Base-by-base conservation (phyloP, 1,140 invertebrate species). In the Pteromalus puparum region DNA sequence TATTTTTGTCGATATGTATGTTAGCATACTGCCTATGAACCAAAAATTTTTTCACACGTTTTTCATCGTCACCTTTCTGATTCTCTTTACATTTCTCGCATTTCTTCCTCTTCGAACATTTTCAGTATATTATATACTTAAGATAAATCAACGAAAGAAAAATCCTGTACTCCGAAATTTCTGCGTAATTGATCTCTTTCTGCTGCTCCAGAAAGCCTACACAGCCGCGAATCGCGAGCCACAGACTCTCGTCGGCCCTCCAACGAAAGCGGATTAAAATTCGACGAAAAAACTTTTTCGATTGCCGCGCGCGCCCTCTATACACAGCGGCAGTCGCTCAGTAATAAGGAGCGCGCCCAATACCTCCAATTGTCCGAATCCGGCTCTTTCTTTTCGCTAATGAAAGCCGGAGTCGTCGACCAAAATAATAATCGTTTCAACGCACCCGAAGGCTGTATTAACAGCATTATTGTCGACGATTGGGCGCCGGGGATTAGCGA, bases 381-480 rank as follows among this genome's bases (percentile, higher is more conserved):
- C 67, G 67, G 65, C 18, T 6, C 21, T 24, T 42, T 42, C 28
- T 74, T 42, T 24, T 42, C 18, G 34, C 21, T 74, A 74, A 74
- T 74, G 72, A 74, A 74, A n/a, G 6, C 72, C 34, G 6, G 24
- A n/a, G 24, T 26, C 26, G 42, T 75, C 34, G 74, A 42, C 74
- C 34, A 42, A 75, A 75, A 75, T 75, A 75, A 75, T 28, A 53
- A 77, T 77, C 48, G 38, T 65, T 48, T 42, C 10, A 42, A 42
- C 24, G 42, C n/a, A 48, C 21, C 21, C 34, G 1, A 48, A 75
- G 42, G n/a, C 18, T 73, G 72, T 48, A 75, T 75, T 75, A 75
- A 75, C 9, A 9, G 21, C 38, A 48, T 48, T 42, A 75, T 48
- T 75, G 24, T 38, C 42, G 15, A 24, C 73, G 10, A 75, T 48